Percentiles rank a stretch among this genome's conserved stretches.
Conservation (phyloP, 2,797 vertebrate genomes). For the Dromococcyx pavoninus region DNA sequence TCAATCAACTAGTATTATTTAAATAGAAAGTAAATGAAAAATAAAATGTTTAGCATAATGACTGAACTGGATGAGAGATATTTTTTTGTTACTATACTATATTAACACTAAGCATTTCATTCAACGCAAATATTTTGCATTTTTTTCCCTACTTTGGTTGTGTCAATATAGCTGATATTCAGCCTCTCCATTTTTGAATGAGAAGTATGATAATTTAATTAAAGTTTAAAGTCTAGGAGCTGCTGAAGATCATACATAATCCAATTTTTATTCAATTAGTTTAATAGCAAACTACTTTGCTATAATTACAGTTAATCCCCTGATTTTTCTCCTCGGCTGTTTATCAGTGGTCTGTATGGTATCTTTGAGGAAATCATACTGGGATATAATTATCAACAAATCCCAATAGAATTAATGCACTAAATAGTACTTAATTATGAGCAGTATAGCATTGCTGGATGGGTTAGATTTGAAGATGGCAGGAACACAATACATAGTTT, state of each 20-base stretch:
- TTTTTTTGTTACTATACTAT: background rate
- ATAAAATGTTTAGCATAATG: background rate
- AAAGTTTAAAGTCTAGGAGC: constrained; percentile 68
- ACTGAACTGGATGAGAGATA: background rate
- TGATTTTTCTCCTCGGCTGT: constrained; percentile 67
- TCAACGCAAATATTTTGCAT: background rate
- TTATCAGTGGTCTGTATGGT: constrained; percentile 67
- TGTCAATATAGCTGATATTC: constrained; percentile 61
- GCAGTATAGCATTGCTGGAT: background rate
- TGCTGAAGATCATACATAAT: constrained; percentile 73
- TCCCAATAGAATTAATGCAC: constrained; percentile 47
- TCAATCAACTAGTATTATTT: constrained; percentile 28
- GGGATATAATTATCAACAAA: constrained; percentile 67
- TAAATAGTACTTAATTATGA: constrained; percentile 58
- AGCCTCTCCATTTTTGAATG: constrained; percentile 52
- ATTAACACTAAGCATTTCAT: background rate
- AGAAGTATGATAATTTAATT: constrained; percentile 76
- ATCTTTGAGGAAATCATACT: constrained; percentile 72
- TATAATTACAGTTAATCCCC: constrained; percentile 74
- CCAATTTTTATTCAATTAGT: constrained; percentile 77
- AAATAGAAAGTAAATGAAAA: constrained; percentile 26
- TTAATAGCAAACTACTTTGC: constrained; percentile 73
- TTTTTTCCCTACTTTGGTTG: constrained; percentile 35
- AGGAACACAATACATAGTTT: background rate
- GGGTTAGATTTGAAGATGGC: background rate